These are phyloP conservation scores for Aspidapion aeneum DNA, from an alignment of 2,888 invertebrate species.

Conservation along the genomic window DNA sequence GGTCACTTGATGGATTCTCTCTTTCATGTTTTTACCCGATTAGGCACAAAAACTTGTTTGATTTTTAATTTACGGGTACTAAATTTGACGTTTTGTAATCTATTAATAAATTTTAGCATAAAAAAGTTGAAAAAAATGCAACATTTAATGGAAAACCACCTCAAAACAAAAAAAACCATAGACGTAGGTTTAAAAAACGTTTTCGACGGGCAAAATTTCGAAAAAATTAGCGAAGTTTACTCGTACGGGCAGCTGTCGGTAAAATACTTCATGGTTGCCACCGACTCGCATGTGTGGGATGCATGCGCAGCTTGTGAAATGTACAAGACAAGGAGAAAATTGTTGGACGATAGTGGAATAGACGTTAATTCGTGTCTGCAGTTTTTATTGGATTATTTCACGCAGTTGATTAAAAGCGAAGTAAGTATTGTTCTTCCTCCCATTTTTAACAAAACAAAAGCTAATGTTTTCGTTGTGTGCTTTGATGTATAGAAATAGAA, in stretches of 20 bases:
- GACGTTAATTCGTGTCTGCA: slow-evolving; percentile 92
- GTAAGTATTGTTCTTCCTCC: too few species aligned
- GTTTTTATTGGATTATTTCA: slow-evolving; percentile 85
- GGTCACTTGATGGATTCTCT: too few species aligned
- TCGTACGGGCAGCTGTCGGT: slow-evolving; percentile 61
- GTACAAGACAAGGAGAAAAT: slow-evolving; percentile 43
- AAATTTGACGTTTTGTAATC: too few species aligned
- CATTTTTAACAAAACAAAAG: too few species aligned
- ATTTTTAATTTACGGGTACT: too few species aligned
- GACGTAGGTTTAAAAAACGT: slow-evolving; percentile 41
- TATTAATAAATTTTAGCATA: slow-evolving; percentile 39
- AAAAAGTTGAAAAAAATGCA: slow-evolving; percentile 41
- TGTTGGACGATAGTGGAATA: slow-evolving; percentile 59
- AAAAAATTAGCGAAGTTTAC: slow-evolving; percentile 51
- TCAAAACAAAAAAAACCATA: slow-evolving; percentile 25
- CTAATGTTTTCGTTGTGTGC: too few species aligned
- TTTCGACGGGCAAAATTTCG: slow-evolving; percentile 60
- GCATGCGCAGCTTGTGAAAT: slow-evolving; percentile 28
- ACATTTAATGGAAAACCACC: slow-evolving; percentile 35
- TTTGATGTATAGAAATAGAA: too few species aligned
- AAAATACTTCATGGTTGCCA: slow-evolving; percentile 58
- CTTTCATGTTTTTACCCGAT: too few species aligned
- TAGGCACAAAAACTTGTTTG: too few species aligned
- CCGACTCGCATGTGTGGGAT: slow-evolving; percentile 31
- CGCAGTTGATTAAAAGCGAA: slow-evolving; percentile 65